Evolutionary conservation across 1,140 invertebrate species (phyloP), one percentile per base, ranked within the genome.

Genomic region (Pteromalus puparum): DNA sequence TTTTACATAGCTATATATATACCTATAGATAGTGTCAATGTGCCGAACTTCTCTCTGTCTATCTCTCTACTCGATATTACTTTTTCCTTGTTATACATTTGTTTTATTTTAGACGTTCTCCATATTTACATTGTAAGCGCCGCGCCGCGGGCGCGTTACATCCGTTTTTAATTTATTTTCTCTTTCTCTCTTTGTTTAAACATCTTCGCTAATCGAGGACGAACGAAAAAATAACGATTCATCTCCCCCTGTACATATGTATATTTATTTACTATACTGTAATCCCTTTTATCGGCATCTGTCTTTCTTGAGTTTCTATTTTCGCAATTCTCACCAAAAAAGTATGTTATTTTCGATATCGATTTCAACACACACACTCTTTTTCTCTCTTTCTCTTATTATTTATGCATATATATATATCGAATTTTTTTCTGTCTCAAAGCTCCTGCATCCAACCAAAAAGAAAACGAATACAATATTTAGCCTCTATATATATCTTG

Each of bases 11-110:
- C 87, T 88, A 87, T 34, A 34, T 34, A 34, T 34, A 34, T 86
- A 88, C 53, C 53, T 61, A 28, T 91, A 90, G 88, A 87, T 91
- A 89, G 89, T 90, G 86, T 91, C 90, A 86, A 85, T 91, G 89
- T 90, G 88, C 90, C 89, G 87, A 90, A 86, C 86, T 91, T 90
- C 86, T 90, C 38, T 83, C 68, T 42, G 30, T 61, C n/a, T 53
- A 68, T 76, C 78, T 53, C 38, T 82, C 75, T 79, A 74, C 74
- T 87, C 67, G 34, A 79, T 86, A 73, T 65, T 70, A 78, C 84
- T 88, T 86, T 86, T 88, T 83, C 81, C 74, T 78, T 83, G 78
- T 74, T 68, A 86, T 75, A 83, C 86, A 86, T 86, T 87, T 85
- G 28, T 88, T 86, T 86, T 73, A 81, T 87, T 88, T 42, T 80